Evolutionary conservation across 2,888 invertebrate genomes (phyloP).

Genomic region (Nemurella pictetii): DNA sequence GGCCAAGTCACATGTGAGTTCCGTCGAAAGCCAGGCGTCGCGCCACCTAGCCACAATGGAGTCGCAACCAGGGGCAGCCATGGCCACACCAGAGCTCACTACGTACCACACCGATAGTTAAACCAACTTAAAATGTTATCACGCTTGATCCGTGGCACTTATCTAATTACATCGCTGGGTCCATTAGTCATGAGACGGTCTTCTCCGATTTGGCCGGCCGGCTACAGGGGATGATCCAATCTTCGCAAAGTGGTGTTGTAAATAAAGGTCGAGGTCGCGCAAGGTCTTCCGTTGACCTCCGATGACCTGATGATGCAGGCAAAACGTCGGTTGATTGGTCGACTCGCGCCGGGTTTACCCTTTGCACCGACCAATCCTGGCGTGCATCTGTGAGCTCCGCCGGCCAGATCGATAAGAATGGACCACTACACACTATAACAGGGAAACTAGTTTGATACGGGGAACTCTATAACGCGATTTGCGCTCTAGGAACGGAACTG

Average conservation of each 20-base stretch:
- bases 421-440: neutral
- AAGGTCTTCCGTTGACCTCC: slow-evolving; percentile 9
- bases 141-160: neutral
- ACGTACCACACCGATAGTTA: too few relatives aligned
- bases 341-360: slow-evolving; percentile 1
- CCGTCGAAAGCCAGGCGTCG: too few relatives aligned
- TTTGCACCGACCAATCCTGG: neutral
- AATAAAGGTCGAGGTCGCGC: slow-evolving; percentile 18
- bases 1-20: too few relatives aligned
- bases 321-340: neutral
- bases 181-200: neutral
- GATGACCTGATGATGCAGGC: slow-evolving; percentile 18
- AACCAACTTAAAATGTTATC: neutral
- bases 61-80: too few relatives aligned
- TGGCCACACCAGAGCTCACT: too few relatives aligned
- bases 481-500: neutral
- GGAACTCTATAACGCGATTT: neutral
- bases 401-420: slow-evolving; percentile 4
- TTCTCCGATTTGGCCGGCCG: neutral
- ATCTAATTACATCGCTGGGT: neutral
- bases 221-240: neutral
- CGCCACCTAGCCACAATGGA: too few relatives aligned
- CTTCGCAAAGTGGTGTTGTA: neutral
- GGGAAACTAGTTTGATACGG: neutral
- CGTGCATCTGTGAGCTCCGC: neutral